Base-by-base conservation (phyloP, 2,797 vertebrate species). In the Esox masquinongy region DNA sequence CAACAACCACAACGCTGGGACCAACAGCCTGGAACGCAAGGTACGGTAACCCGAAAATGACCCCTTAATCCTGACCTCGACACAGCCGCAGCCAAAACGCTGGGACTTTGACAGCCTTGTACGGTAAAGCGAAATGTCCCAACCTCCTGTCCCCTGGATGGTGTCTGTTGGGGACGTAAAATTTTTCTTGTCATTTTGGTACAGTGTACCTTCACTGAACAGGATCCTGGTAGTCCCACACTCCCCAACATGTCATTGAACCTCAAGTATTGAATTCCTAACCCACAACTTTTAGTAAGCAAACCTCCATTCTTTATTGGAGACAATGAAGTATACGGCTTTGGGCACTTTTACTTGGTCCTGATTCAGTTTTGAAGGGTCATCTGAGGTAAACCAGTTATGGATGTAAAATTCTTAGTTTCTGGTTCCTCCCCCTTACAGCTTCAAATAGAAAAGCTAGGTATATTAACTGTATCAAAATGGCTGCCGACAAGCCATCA, bases 21-120 rank as follows among this genome's bases (percentile, higher is more conserved):
- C 94, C 11, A 90, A 92, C 81, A 89, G 93, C 81, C 94, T 96
- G 50, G 96, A 98, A 74, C 92, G 92, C 86, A 97, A 98, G 96
- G 97, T 99, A 93, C 16, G n/a, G 34, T 36, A 84, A 26, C 15
- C n/a, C 31, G 31, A 15, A 5, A 14, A 12, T 19, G 7, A 26
- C n/a, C 17, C 50, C 50, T 56, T 59, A 22, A 26, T 4, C 12
- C 15, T 7, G 11, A 51, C 15, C 22, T 7, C 17, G 9, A 11
- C 34, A 56, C 31, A 17, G 29, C 63, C 24, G 43, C 31, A 17
- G 29, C 63, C 24, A 26, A 24, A 66, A 26, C 12, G 12, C 63
- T 14, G 11, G 36, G 36, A 39, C 1, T 4, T 5, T 5, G 7
- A 39, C 36, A 39, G 36, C 36, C 36, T 39, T 8, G 36, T 26